phyloP scores from a whole-genome alignment of 2,888 invertebrate species.

The Petrophora chlorosata region DNA sequence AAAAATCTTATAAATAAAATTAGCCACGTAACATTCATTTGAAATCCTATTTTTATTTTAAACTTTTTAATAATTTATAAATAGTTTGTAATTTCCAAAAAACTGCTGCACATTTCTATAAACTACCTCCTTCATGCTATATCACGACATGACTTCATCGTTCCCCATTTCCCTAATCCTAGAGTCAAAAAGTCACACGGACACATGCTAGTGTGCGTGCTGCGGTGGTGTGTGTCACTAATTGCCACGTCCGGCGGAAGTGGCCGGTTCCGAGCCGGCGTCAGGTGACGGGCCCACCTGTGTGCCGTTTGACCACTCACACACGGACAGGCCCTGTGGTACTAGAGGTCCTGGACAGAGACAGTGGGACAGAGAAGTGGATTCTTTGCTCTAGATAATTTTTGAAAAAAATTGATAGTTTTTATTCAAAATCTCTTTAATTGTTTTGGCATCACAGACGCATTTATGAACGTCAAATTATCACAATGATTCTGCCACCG shows the following conservation, averaged over 20 bases:
- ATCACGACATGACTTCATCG: neutral
- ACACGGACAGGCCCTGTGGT: conserved; percentile 26
- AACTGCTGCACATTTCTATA: too few species aligned
- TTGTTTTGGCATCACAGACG: too few species aligned
- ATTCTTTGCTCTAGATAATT: neutral
- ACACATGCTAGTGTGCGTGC: conserved; percentile 35
- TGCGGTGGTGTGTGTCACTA: conserved; percentile 68
- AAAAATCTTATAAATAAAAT: too few species aligned
- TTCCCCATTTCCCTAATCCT: conserved; percentile 36
- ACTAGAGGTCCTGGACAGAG: conserved; percentile 9
- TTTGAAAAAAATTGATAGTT: neutral
- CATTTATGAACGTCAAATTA: too few species aligned
- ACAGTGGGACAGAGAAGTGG: conserved; percentile 7
- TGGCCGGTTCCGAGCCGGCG: conserved; percentile 78
- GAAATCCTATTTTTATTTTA: too few species aligned
- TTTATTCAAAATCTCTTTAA: too few species aligned
- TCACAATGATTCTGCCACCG: too few species aligned
- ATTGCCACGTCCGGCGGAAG: conserved; percentile 82
- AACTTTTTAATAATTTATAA: too few species aligned
- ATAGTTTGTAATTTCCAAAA: too few species aligned
- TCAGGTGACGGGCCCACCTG: conserved; percentile 79
- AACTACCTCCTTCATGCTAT: too few species aligned
- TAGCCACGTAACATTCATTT: too few species aligned
- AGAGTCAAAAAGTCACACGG: conserved; percentile 36
- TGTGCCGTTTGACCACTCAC: conserved; percentile 51